phyloP scores from a whole-genome alignment of 2,888 invertebrate species.

The Oligia latruncula region DNA sequence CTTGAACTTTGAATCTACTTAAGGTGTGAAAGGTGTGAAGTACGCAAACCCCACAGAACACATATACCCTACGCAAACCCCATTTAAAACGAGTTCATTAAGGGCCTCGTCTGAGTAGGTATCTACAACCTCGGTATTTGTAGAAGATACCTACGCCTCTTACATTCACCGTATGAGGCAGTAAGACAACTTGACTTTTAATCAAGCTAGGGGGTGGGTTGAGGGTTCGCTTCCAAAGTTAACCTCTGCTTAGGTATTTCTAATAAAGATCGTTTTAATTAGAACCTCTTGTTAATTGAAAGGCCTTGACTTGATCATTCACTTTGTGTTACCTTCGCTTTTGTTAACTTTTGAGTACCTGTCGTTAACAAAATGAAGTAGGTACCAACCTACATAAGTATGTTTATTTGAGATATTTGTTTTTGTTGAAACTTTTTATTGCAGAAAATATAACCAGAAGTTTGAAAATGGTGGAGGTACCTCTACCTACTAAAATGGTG shows the following conservation, averaged over 20 bases:
- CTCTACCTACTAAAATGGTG: background rate
- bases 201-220: conserved; percentile 50
- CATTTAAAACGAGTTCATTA: conserved; percentile 19
- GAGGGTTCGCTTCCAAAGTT: conserved; percentile 24
- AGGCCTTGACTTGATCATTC: conserved; percentile 22
- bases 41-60: background rate
- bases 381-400: too few relatives aligned
- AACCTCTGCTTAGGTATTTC: conserved; percentile 24
- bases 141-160: background rate
- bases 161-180: background rate
- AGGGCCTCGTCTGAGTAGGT: background rate
- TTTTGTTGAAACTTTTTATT: background rate
- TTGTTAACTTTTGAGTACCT: conserved; percentile 2
- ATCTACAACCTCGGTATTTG: background rate
- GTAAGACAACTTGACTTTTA: conserved; percentile 37
- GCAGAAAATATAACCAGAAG: too few relatives aligned
- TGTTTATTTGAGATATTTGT: background rate
- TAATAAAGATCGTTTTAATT: conserved; percentile 40
- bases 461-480: background rate
- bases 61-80: background rate
- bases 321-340: conserved; percentile 1
- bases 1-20: background rate
- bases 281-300: conserved; percentile 31
- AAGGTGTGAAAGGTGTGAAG: background rate
- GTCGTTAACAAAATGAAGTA: background rate